Conservation (phyloP, 2,797 vertebrate species). For the Propithecus deckenii region DNA sequence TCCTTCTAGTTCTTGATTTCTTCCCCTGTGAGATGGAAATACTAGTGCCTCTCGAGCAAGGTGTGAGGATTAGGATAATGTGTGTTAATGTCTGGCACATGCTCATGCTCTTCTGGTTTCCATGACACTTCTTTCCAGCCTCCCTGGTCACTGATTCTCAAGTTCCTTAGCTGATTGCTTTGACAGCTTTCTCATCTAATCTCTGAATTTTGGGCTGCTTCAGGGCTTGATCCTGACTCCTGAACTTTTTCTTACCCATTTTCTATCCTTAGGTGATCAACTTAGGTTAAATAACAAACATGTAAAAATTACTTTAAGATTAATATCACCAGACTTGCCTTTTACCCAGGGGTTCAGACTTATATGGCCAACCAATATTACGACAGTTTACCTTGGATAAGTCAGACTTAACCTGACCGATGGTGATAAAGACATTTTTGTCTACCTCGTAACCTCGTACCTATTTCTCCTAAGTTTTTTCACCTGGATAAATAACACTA, state of each 20-base stretch:
- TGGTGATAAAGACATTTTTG: not conserved
- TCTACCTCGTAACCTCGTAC: not conserved
- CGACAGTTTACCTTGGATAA: not conserved
- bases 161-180: not conserved
- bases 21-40: not conserved
- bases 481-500: not conserved
- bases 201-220: not conserved
- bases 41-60: not conserved
- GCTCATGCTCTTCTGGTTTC: not conserved
- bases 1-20: not conserved
- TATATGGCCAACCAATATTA: not conserved
- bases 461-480: not conserved
- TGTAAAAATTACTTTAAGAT: not conserved
- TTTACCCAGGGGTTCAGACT: not conserved
- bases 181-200: not conserved
- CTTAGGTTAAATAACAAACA: not conserved
- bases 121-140: not conserved
- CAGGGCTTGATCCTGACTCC: not conserved
- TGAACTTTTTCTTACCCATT: not conserved
- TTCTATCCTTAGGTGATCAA: not conserved
- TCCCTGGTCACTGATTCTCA: not conserved
- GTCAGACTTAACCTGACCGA: not conserved
- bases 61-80: not conserved
- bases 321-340: not conserved
- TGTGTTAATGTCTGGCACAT: not conserved